Evolutionary conservation across 2,888 invertebrate species (phyloP), one percentile per base, ranked within the genome.

Genomic region (Pristionchus maxplancki): DNA sequence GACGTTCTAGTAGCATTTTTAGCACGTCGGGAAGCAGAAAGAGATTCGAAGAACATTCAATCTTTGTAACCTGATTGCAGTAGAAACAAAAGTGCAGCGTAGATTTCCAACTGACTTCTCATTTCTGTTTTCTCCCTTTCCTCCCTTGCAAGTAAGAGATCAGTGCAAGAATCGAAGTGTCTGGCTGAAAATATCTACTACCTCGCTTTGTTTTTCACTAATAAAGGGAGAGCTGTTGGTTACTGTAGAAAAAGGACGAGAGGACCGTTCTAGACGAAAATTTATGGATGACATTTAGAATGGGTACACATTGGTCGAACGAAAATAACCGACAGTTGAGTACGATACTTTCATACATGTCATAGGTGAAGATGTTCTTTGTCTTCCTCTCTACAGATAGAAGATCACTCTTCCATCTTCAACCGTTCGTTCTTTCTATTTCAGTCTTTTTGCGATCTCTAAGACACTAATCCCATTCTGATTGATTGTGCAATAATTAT

Each of bases 221-320:
- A 71, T 20, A 20, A 71, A 20, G 37, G 13, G 24, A 71, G 71
- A 34, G 3, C 20, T 20, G 20, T 37, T 17, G 71, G 37, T 8
- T 71, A 40, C 71, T 37, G 71, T 71, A 71, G 37, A 71, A 34
- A 37, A 37, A 71, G 71, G 71, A 17, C 71, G 20, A 20, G 4
- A 71, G 37, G 17, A 37, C 71, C 71, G 34, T 17, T 24, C 37
- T 71, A 37, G 71, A 71, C 34, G 34, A 37, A 31, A 71, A 71
- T 71, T 71, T 40, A 71, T 71, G 34, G 71, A 34, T 71, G 71
- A 37, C 71, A 71, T 71, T 71, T 37, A 20, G 37, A 40, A 71
- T 20, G 13, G 20, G 8, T 37, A 71, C 71, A 37, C 20, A 6
- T 1, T 9, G 58, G n/a, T n/a, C n/a, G 1, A 31, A 64, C 37